Percentiles rank a stretch among this genome's conserved stretches.
Evolutionary conservation across 2,797 vertebrate genomes (phyloP).

Genomic region (Brachyalestes nurse): DNA sequence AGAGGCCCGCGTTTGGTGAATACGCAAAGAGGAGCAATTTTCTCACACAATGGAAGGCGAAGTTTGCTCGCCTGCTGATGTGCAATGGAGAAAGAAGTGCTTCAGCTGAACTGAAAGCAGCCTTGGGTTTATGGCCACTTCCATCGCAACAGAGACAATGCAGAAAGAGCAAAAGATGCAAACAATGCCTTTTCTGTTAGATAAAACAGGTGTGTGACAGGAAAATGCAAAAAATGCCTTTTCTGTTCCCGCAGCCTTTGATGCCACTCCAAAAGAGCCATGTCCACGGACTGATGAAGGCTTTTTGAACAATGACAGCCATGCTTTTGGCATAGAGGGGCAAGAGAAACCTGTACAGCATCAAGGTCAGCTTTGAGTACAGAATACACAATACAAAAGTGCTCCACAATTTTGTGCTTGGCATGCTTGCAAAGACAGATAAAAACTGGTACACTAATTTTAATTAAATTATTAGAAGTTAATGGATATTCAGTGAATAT

Average conservation of each 20-base stretch:
- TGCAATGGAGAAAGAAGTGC: constrained; percentile 38
- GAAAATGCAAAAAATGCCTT: constrained; percentile 52
- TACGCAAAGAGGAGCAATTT: constrained; percentile 34
- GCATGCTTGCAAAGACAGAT: background rate
- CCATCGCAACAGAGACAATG: constrained; percentile 41
- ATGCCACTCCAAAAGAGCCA: constrained; percentile 39
- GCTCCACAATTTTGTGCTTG: background rate
- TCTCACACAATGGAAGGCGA: constrained; percentile 38
- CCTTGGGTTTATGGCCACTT: constrained; percentile 37
- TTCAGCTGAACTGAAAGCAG: constrained; percentile 35
- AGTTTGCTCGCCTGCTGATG: constrained; percentile 27
- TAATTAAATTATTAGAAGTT: too few relatives aligned
- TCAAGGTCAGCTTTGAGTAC: constrained; percentile 16
- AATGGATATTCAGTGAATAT: too few relatives aligned
- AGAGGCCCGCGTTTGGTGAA: background rate
- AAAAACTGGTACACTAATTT: too few relatives aligned
- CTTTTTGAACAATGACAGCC: constrained; percentile 24
- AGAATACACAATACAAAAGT: constrained; percentile 10
- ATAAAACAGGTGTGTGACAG: constrained; percentile 44
- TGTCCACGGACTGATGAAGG: constrained; percentile 39
- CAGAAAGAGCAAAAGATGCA: constrained; percentile 31
- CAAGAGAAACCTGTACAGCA: background rate
- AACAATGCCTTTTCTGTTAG: constrained; percentile 6
- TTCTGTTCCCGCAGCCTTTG: constrained; percentile 54
- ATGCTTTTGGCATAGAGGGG: constrained; percentile 27